Base-by-base conservation (phyloP, 2,797 vertebrate species). In the Anguilla megastoma region DNA sequence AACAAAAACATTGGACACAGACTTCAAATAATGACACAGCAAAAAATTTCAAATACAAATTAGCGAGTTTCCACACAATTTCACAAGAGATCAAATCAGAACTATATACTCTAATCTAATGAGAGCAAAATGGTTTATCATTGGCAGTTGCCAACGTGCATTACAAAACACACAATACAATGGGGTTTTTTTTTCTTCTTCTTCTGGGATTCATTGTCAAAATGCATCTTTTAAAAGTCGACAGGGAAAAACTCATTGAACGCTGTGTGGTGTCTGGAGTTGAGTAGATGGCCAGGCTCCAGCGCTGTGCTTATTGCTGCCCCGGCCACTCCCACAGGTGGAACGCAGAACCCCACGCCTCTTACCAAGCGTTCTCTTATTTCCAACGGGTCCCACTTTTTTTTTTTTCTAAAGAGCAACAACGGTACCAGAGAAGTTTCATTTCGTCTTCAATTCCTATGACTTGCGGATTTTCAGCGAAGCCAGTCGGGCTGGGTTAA, bases 121-220 rank as follows among this genome's bases (percentile, higher is more conserved):
- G 85, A 90, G 79, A 27, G 58, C 54, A 86, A 88, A 41, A 90
- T 80, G 48, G 69, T 48, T 27, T 80, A 80, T 87, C 89, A 86
- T 63, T 24, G 86, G 76, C 76, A 86, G 83, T 63, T 21, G 56
- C 85, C 86, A 86, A 74, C 52, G 82, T 27, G 24, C 36, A 50
- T 2, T 85, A 79, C 85, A 88, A 71, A 74, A 89, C 76, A 87
- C 56, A 60, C 24, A 69, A 48, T 4, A 87, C 74, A 87, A 27
- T 71, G 24, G 60, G 54, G 0, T 1, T 3, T 56, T 66, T 63
- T 66, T 8, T 60, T 60, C 60, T 71, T 45, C 60, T 82, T 74
- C 48, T 86, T 74, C 41, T 74, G 74, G 85, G 85, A 71, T 63
- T 74, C 60, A 86, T 84, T 45, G 24, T 88, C 54, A 56, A 52